A percentile compares a stretch with the other conserved stretches of the same genome.
Evolutionary conservation across 1,140 invertebrate genomes (phyloP).

Genomic region (Grapholita molesta): DNA sequence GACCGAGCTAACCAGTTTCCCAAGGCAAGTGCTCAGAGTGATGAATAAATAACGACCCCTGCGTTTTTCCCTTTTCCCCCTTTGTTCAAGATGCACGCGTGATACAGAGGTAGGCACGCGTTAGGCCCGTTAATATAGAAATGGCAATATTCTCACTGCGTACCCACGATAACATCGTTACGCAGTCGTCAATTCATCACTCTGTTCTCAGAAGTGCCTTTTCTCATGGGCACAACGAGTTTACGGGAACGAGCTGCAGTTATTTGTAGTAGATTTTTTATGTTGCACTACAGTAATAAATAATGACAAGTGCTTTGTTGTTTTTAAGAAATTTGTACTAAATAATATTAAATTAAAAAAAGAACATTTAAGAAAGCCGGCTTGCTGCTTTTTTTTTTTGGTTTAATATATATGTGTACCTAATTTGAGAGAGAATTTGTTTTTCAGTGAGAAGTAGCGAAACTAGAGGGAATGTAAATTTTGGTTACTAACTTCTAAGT

Average conservation of each 20-base stretch:
- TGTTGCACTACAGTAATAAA: neutral
- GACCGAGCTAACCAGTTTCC: no score
- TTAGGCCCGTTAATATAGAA: constrained; percentile 18
- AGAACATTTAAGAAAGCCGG: no score
- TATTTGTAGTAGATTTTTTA: neutral
- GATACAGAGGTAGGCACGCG: constrained; percentile 17
- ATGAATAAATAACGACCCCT: neutral
- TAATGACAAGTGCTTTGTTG: no score
- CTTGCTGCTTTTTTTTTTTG: no score
- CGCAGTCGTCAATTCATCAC: constrained; percentile 33
- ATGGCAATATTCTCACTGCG: constrained; percentile 22
- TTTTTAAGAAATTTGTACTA: no score
- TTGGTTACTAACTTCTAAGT: no score
- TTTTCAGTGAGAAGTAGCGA: no score
- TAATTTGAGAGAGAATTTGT: no score
- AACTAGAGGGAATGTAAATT: no score
- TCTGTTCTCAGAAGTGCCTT: constrained; percentile 34
- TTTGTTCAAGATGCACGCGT: constrained; percentile 13
- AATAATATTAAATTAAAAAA: no score
- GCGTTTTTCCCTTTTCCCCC: constrained; percentile 8
- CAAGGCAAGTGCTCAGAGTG: neutral
- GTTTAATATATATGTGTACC: no score
- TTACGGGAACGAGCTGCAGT: constrained; percentile 11
- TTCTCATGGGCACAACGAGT: constrained; percentile 33
- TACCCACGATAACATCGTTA: constrained; percentile 27